Evolutionary conservation across 1,140 invertebrate genomes (phyloP).

Genomic region (Neodiprion lecontei): DNA sequence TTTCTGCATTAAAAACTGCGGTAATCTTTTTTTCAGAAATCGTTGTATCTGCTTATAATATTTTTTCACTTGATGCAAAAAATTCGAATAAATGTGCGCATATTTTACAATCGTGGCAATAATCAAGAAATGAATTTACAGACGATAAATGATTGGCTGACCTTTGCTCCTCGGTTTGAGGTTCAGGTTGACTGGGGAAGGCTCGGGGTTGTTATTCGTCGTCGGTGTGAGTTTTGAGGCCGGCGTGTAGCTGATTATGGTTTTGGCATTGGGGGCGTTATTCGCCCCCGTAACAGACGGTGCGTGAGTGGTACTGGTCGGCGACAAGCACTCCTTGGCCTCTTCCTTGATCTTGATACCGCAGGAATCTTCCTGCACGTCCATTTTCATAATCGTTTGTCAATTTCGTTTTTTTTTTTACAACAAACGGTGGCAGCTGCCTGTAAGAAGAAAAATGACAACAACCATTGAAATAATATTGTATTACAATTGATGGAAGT

Average conservation of each 20-base stretch:
- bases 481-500: too few species aligned
- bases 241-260: conserved; percentile 15
- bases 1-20: too few species aligned
- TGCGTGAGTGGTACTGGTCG: conserved; percentile 24
- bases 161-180: conserved; percentile 46
- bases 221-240: conserved; percentile 22
- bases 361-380: conserved; percentile 40
- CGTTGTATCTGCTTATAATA: too few species aligned
- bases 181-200: conserved; percentile 45
- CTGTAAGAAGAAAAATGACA: background rate
- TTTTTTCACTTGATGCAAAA: too few species aligned
- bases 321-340: conserved; percentile 45
- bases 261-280: conserved; percentile 7
- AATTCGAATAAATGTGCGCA: too few species aligned
- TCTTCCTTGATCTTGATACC: conserved; percentile 60
- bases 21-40: too few species aligned
- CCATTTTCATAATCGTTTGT: conserved; percentile 53
- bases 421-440: background rate
- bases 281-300: conserved; percentile 25
- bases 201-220: conserved; percentile 32
- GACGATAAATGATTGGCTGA: conserved; percentile 25
- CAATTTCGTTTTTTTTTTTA: background rate
- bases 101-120: too few species aligned
- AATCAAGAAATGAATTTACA: too few species aligned
- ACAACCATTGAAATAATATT: too few species aligned